Evolutionary conservation across 2,888 invertebrate species (phyloP), one percentile per base, ranked within the genome.

Genomic region (Amiota communis): DNA sequence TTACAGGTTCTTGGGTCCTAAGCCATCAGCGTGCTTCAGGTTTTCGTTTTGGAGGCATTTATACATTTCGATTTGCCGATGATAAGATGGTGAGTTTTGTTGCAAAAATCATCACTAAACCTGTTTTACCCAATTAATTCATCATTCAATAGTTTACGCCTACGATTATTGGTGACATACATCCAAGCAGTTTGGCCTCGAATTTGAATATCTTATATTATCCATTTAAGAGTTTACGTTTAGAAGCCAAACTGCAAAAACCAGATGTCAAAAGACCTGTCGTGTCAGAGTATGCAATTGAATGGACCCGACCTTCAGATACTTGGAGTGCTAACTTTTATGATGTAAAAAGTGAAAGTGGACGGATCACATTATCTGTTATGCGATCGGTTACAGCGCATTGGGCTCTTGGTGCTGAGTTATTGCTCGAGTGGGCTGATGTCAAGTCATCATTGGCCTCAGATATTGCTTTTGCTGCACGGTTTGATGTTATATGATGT

Each of bases 11-110:
- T 48, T 89, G 89, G 88, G 75, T 87, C 0, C 73, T 90, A 56
- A 90, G 90, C 74, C 89, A 89, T 75, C 85, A 81, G 15, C 83
- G 82, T 56, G 86, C 90, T 0, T 81, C 88, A 0, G 90, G 90
- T 11, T 89, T 89, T 79, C 87, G 89, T 6, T 85, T 89, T 63
- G 90, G 90, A 13, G 90, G 90, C 1, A 80, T 86, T 13, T 89
- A 89, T 74, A 85, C 83, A 13, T 81, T 83, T 15, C 85, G 83
- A 12, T 76, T 82, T 10, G 20, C 74, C 1, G 84, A 83, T 17
- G 84, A 89, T 76, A 72, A 88, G 11, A 80, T 90, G 87, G 90
- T 89, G 64, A 82, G 80, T 74, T 9, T 4, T 1, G 1, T 4
- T 1, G 1, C 8, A 15, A 8, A 1, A 1, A 11, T 20, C 1